These are phyloP conservation scores for Empidonax traillii DNA, from an alignment of 2,113 vertebrate genomes.

Conservation along the genomic window DNA sequence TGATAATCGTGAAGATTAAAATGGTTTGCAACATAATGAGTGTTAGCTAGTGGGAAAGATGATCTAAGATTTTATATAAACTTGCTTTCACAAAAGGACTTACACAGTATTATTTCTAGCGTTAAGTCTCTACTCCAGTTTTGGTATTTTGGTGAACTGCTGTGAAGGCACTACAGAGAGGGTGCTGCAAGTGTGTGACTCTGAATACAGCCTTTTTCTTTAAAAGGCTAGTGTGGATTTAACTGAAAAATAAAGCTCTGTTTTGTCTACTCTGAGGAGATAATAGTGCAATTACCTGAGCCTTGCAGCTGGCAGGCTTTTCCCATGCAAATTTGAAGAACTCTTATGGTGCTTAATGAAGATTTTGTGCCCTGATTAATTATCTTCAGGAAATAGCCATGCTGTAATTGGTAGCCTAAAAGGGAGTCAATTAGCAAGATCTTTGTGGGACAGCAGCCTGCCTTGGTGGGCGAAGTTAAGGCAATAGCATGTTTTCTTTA, in stretches of 20 bases:
- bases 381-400: not conserved
- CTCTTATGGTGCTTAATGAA: not conserved
- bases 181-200: not conserved
- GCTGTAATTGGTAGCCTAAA: not conserved
- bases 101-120: not conserved
- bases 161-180: not conserved
- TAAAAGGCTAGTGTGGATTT: not conserved
- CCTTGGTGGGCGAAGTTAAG: not conserved
- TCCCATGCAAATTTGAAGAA: constrained; percentile 37
- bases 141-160: not conserved
- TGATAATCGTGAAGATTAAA: not conserved
- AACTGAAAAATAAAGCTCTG: constrained; percentile 24
- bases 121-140: not conserved
- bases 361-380: constrained; percentile 11
- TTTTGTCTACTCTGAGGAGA: constrained; percentile 2
- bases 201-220: not conserved
- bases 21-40: not conserved
- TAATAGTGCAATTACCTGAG: constrained; percentile 28
- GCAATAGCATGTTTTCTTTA: not conserved
- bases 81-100: not conserved
- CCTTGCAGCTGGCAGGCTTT: constrained; percentile 1
- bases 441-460: not conserved
- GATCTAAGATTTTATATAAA: not conserved
- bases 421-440: constrained; percentile 8
- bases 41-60: not conserved